Percentiles rank a stretch among this genome's conserved stretches.
Evolutionary conservation across 2,888 invertebrate genomes (phyloP).

Genomic region (Arrhopalites spinosus): DNA sequence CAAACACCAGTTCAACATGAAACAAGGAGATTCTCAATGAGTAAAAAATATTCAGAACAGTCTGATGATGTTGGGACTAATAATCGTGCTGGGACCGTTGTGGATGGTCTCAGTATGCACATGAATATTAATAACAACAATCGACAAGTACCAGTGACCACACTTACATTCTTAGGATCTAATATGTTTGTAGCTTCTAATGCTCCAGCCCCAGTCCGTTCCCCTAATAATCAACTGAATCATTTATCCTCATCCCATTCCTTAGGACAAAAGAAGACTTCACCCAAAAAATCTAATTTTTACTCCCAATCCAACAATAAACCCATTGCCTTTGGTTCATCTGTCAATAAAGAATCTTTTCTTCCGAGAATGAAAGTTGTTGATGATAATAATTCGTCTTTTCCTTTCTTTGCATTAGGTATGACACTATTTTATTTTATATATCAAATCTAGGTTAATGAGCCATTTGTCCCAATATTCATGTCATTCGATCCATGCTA

Average conservation of each 20-base stretch:
- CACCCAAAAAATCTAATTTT: slow-evolving; percentile 35
- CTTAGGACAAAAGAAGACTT: slow-evolving; percentile 21
- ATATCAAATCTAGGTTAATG: neutral
- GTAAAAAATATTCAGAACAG: slow-evolving; percentile 35
- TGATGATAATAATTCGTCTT: slow-evolving; percentile 39
- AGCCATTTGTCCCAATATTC: no score
- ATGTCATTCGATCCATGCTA: no score
- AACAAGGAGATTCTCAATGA: slow-evolving; percentile 45
- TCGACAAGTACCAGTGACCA: slow-evolving; percentile 52
- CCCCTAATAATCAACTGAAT: slow-evolving; percentile 23
- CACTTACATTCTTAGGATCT: slow-evolving; percentile 50
- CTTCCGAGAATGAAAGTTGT: slow-evolving; percentile 49
- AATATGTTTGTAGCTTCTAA: slow-evolving; percentile 35
- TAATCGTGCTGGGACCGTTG: neutral
- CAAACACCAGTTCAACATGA: slow-evolving; percentile 22
- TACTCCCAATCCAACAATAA: slow-evolving; percentile 26
- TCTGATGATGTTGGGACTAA: slow-evolving; percentile 9
- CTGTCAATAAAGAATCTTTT: slow-evolving; percentile 48
- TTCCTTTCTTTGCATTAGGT: slow-evolving; percentile 40
- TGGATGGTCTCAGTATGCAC: slow-evolving; percentile 22
- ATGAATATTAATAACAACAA: slow-evolving; percentile 19
- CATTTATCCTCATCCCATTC: neutral
- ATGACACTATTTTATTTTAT: neutral
- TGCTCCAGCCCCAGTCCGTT: slow-evolving; percentile 29
- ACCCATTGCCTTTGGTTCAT: slow-evolving; percentile 32